A percentile compares a stretch with the other conserved stretches of the same genome.
phyloP scores from a whole-genome alignment of 2,797 vertebrate species.

The Anomalospiza imberbis region DNA sequence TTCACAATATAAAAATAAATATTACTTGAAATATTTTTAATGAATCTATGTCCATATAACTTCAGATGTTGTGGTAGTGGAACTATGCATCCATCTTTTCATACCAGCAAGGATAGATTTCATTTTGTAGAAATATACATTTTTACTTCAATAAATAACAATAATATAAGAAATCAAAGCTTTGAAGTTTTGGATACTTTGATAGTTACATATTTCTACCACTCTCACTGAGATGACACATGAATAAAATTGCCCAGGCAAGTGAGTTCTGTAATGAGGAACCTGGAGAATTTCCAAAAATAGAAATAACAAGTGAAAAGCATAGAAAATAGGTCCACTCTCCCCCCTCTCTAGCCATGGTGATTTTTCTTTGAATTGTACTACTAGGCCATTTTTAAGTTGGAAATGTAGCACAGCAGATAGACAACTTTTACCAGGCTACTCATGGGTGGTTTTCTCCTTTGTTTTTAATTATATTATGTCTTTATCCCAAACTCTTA shows the following conservation, averaged over 20 bases:
- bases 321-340: neutral
- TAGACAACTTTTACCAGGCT: neutral
- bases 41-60: neutral
- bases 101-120: neutral
- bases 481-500: neutral
- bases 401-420: neutral
- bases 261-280: neutral
- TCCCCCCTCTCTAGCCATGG: rapidly evolving
- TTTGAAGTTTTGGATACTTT: neutral
- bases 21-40: neutral
- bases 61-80: neutral
- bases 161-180: neutral
- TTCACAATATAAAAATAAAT: neutral
- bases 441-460: neutral
- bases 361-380: neutral
- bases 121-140: neutral
- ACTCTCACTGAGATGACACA: neutral
- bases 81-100: neutral
- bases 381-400: neutral
- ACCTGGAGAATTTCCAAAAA: neutral
- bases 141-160: neutral
- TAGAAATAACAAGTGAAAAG: neutral
- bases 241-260: neutral
- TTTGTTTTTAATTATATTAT: neutral
- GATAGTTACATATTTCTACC: neutral